phyloP scores from a whole-genome alignment of 1,140 invertebrate species.

The Conopomorpha cramerella region DNA sequence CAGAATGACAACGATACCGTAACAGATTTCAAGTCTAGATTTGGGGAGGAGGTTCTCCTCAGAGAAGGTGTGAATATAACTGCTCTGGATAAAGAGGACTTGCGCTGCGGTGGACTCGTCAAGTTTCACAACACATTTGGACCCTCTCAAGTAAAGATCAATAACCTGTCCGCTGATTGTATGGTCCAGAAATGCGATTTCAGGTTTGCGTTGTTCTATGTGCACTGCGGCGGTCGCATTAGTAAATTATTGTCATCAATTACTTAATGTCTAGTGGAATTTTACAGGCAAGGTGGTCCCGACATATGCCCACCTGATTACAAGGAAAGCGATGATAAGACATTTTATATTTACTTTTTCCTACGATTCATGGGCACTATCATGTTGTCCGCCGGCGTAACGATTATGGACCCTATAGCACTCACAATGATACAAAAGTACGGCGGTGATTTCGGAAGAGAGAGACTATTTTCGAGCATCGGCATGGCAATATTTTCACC shows the following conservation, averaged over 20 bases:
- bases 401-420: conserved; percentile 82
- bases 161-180: conserved; percentile 63
- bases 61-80: conserved; percentile 70
- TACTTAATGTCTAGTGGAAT: conserved; percentile 18
- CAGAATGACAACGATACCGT: conserved; percentile 68
- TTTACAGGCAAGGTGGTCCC: conserved; percentile 66
- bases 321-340: conserved; percentile 71
- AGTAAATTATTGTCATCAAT: too few species aligned
- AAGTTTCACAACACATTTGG: conserved; percentile 65
- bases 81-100: conserved; percentile 69
- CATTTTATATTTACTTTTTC: conserved; percentile 80
- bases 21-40: conserved; percentile 70
- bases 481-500: conserved; percentile 83
- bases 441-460: conserved; percentile 79
- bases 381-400: conserved; percentile 75
- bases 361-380: conserved; percentile 75
- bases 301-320: conserved; percentile 76
- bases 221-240: too few species aligned
- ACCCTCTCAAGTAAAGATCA: conserved; percentile 54
- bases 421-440: conserved; percentile 79
- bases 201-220: too few species aligned
- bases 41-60: conserved; percentile 64
- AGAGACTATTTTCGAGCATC: conserved; percentile 77
- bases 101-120: conserved; percentile 72
- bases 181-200: conserved; percentile 75